phyloP scores from a whole-genome alignment of 2,888 invertebrate species.

The Panopea generosa region DNA sequence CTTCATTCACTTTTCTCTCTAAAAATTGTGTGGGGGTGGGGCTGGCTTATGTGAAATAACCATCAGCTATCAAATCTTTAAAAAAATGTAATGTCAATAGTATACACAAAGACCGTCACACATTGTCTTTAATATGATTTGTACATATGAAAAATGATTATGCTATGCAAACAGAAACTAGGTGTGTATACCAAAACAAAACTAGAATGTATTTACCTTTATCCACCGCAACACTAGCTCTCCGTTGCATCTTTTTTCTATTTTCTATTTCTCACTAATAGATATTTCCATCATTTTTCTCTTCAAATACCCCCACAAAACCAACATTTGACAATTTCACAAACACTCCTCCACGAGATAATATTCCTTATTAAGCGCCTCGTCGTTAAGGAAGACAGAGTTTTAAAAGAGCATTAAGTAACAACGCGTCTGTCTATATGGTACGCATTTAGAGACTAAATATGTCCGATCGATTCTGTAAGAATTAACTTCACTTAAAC shows the following conservation, averaged over 20 bases:
- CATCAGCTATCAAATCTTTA: no score
- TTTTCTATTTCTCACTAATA: neutral
- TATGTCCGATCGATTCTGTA: conserved; percentile 28
- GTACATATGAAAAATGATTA: no score
- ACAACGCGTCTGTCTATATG: neutral
- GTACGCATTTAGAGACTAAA: conserved; percentile 22
- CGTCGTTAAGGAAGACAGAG: conserved; percentile 24
- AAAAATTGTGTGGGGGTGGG: no score
- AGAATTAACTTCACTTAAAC: conserved; percentile 48
- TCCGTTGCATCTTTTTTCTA: conserved; percentile 16
- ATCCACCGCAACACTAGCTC: conserved; percentile 18
- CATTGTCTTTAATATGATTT: no score
- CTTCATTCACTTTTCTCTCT: no score
- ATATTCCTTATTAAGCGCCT: neutral
- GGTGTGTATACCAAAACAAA: no score
- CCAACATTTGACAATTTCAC: no score
- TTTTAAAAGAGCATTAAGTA: conserved; percentile 3
- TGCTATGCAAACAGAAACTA: no score
- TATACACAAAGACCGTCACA: no score
- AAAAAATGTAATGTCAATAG: no score
- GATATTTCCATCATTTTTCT: neutral
- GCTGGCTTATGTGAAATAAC: no score
- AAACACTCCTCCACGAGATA: neutral
- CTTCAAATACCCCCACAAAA: no score
- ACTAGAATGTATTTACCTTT: conserved; percentile 14